phyloP scores from a whole-genome alignment of 35 echinoderm and acorn worm genomes.

The Holothuria glaberrima region DNA sequence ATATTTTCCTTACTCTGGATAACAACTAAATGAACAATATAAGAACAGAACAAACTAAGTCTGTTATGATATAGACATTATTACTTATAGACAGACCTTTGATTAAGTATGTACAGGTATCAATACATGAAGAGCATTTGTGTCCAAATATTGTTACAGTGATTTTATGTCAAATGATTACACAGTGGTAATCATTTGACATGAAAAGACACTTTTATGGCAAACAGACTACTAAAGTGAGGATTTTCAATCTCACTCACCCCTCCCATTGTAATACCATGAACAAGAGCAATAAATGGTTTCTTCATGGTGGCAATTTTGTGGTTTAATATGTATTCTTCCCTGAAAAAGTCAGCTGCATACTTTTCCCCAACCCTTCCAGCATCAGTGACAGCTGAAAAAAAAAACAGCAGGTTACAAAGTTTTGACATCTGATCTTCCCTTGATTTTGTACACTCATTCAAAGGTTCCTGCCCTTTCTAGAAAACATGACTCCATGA shows the following conservation, averaged over 20 bases:
- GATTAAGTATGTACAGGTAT: too few relatives aligned
- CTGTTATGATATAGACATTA: too few relatives aligned
- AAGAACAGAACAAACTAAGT: too few relatives aligned
- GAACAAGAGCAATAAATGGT: constrained; percentile 89
- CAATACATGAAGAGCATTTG: neutral
- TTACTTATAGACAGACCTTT: too few relatives aligned
- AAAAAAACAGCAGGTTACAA: neutral
- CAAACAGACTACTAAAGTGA: neutral
- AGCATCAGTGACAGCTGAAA: constrained; percentile 87
- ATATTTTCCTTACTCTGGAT: too few relatives aligned
- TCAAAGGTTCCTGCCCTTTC: too few relatives aligned
- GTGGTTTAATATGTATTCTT: constrained; percentile 96
- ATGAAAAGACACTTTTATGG: neutral
- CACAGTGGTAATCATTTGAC: neutral
- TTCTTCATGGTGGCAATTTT: constrained; percentile 82
- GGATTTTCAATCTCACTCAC: constrained; percentile 60
- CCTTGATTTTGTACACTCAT: too few relatives aligned
- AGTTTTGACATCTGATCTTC: too few relatives aligned
- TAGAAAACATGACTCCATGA: too few relatives aligned
- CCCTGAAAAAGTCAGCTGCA: constrained; percentile 75
- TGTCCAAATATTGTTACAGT: neutral
- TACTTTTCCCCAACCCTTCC: constrained; percentile 66
- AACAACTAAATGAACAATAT: too few relatives aligned
- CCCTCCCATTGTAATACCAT: constrained; percentile 98
- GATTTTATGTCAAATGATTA: neutral